Base-by-base conservation (phyloP, 2,113 vertebrate genomes). In the Spilogale gracilis region DNA sequence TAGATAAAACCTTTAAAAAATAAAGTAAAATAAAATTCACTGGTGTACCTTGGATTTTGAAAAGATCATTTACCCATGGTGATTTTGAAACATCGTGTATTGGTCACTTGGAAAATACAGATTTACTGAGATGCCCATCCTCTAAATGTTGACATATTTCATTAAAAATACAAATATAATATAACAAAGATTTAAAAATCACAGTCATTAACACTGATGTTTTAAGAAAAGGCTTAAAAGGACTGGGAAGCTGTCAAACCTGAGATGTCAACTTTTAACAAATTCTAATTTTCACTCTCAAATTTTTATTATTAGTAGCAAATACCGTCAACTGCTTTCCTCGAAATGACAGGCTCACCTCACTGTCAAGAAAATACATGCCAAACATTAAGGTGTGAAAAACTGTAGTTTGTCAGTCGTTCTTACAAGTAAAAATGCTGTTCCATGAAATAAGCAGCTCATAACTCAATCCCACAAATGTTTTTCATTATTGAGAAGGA, bases 251-350 rank as follows among this genome's bases (percentile, higher is more conserved):
- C 69, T 87, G 32, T 93, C 74, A 71, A 91, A 82, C 1, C 67
- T 58, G 38, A 87, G 9, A 13, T 76, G 67, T 56, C 43, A 84
- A 95, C 18, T 80, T 96, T 71, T 82, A 23, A n/a, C 65, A 54
- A 79, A 86, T 60, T 50, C 84, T 89, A 79, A 74, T 74, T 96
- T 96, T 94, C 88, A 89, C 30, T 71, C 74, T 48, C 84, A 89
- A 94, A 87, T 85, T 74, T 67, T 95, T 92, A 90, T 76, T 74
- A 84, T 10, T 65, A 23, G 23, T 87, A 97, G 89, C 73, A 96
- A 97, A 85, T 73, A 93, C 30, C n/a, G 48, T 32, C 69, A 89
- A 60, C 1, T 86, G 45, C 71, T 96, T 95, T 82, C 80, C 54
- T 88, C 45, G 2, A 80, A 88, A n/a, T 30, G 32, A 95, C 74